Evolutionary conservation across 2,888 invertebrate species (phyloP).

Genomic region (Agonopterix alstromeriana): DNA sequence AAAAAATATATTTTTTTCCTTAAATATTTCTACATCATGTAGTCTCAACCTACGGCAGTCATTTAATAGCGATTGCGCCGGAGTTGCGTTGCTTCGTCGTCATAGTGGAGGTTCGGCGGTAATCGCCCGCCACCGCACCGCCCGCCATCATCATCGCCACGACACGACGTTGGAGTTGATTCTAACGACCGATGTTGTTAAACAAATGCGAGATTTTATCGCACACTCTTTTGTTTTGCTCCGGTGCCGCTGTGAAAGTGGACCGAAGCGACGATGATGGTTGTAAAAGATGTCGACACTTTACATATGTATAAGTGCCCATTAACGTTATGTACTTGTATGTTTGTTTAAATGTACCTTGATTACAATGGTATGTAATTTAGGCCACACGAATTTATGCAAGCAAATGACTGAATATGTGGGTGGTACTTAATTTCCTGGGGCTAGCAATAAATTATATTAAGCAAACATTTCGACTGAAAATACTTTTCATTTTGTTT

Average conservation of each 20-base stretch:
- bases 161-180: conserved; percentile 57
- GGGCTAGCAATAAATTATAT: background rate
- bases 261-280: conserved; percentile 28
- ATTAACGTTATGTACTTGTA: conserved; percentile 6
- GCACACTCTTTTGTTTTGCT: conserved; percentile 47
- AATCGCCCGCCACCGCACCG: conserved; percentile 17
- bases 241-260: conserved; percentile 48
- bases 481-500: too few relatives aligned
- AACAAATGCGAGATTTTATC: conserved; percentile 70
- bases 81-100: conserved; percentile 9
- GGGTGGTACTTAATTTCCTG: background rate
- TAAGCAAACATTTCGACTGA: too few relatives aligned
- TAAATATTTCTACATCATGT: conserved; percentile 20
- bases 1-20: background rate
- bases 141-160: conserved; percentile 24
- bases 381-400: conserved; percentile 2
- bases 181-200: conserved; percentile 69
- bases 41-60: conserved; percentile 16
- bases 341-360: conserved; percentile 8
- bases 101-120: conserved; percentile 32
- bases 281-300: background rate
- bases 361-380: conserved; percentile 10
- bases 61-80: conserved; percentile 23
- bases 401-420: background rate
- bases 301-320: background rate